Evolutionary conservation across 2,797 vertebrate genomes (phyloP), one percentile per base, ranked within the genome.

Genomic region (Parauchenoglanis ngamensis): DNA sequence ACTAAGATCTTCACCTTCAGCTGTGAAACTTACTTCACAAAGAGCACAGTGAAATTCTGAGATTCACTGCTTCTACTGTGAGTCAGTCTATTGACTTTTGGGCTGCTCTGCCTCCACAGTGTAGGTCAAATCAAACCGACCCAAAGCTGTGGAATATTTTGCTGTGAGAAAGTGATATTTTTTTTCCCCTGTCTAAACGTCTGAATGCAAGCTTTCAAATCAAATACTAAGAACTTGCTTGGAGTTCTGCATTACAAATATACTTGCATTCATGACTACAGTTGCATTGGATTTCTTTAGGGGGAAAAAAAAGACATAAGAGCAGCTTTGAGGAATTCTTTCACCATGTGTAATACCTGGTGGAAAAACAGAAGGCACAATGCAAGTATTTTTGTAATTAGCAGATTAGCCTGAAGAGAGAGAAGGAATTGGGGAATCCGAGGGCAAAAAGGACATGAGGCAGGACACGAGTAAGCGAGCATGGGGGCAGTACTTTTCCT

Each of bases 1-100:
- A 72, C 63, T 44, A 40, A 68, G 59, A 67, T 35, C 77, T 75
- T 65, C 81, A 79, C 56, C 67, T 56, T 54, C 73, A 79, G 73
- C 77, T 56, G 7, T 21, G 1, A 61, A 80, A 56, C 40, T 40
- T 65, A 7, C 49, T 59, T 28, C 56, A 23, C 61, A 13, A 49
- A 28, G 4, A 57, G 19, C 77, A 28, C 73, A 75, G 23, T 23
- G 21, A 15, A 80, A 59, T n/a, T 17, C 52, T 5, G 19, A 7
- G 31, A 76, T 52, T 76, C 73, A 76, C 73, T 52, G 54, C 54
- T 52, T 61, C 23, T 4, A 15, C 23, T 28, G 7, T 49, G 12
- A 65, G 59, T 46, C 13, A 52, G 7, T 10, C 21, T 65, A 67
- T 67, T 65, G 80, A 65, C 44, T 67, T 63, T 65, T 6, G 44